A percentile compares a stretch with the other conserved stretches of the same genome.
Conservation (phyloP, 2,888 invertebrate genomes). For the Hedya salicella region DNA sequence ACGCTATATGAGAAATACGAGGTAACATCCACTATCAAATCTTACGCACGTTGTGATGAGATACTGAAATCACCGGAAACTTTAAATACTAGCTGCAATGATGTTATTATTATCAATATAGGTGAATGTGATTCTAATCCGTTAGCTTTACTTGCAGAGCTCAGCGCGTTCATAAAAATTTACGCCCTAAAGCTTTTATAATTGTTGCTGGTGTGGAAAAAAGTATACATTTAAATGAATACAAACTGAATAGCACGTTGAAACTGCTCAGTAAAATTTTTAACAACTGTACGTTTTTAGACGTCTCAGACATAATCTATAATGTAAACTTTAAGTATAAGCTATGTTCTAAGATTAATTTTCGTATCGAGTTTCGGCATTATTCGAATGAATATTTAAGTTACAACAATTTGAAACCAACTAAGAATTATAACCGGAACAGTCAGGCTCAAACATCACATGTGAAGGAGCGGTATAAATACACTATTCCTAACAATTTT, state of each 20-base stretch:
- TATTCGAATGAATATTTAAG: neutral
- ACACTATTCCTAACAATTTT: no score
- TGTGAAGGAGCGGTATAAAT: no score
- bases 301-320: neutral
- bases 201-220: neutral
- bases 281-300: neutral
- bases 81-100: neutral
- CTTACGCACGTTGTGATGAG: neutral
- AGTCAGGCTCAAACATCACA: no score
- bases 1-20: neutral
- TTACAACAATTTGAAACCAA: no score
- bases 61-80: neutral
- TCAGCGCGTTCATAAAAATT: neutral
- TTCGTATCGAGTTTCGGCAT: neutral
- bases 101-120: constrained; percentile 1
- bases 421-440: no score
- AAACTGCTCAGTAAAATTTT: neutral
- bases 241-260: neutral
- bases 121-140: constrained; percentile 6
- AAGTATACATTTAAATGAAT: neutral
- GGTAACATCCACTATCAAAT: neutral
- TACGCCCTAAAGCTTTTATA: neutral
- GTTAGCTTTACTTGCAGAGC: neutral
- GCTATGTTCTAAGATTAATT: neutral
- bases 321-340: neutral